A percentile compares a stretch with the other conserved stretches of the same genome.
phyloP scores from a whole-genome alignment of 2,888 invertebrate genomes.

The Litoditis marina region DNA sequence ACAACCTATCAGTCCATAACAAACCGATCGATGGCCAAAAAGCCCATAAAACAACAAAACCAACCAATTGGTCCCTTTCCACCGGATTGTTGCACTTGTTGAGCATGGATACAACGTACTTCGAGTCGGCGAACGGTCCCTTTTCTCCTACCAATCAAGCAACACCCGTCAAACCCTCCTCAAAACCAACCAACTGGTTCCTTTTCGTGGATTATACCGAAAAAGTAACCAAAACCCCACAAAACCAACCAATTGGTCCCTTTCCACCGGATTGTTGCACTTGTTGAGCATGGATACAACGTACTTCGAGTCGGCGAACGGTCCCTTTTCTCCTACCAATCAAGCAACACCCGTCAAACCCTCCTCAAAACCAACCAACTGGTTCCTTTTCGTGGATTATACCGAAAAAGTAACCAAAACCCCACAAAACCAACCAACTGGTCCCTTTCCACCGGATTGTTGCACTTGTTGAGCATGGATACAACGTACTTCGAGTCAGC shows the following conservation, averaged over 20 bases:
- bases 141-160: too few species aligned
- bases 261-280: slow-evolving; percentile 79
- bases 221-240: too few species aligned
- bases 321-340: slow-evolving; percentile 95
- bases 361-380: too few species aligned
- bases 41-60: slow-evolving; percentile 6
- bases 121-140: slow-evolving; percentile 92
- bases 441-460: slow-evolving; percentile 82
- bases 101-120: slow-evolving; percentile 89
- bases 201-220: too few species aligned
- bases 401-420: too few species aligned
- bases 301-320: slow-evolving; percentile 92
- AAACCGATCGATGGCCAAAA: too few species aligned
- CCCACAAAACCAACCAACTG: slow-evolving; percentile 45
- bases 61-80: slow-evolving; percentile 75
- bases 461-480: slow-evolving; percentile 88
- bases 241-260: slow-evolving; percentile 69
- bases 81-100: slow-evolving; percentile 80
- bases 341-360: too few species aligned
- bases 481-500: slow-evolving; percentile 93
- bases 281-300: slow-evolving; percentile 91
- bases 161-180: too few species aligned
- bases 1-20: too few species aligned
- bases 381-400: too few species aligned
- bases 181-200: too few species aligned